These are phyloP conservation scores for Elysia crispata DNA, from an alignment of 2,888 invertebrate genomes.

Conservation along the genomic window DNA sequence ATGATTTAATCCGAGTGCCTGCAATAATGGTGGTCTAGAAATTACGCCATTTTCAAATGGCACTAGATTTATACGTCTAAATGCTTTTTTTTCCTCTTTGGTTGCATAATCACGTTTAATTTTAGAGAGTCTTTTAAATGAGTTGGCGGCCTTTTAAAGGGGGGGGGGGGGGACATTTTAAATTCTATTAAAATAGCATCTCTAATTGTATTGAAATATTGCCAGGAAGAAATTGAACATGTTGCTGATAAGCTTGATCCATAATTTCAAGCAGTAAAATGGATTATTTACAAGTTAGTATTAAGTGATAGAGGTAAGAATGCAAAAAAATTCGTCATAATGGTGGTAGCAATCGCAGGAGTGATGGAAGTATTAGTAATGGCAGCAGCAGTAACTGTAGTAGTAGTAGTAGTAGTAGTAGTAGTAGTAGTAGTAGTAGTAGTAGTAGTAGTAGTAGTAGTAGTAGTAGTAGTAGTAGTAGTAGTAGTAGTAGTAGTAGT, in stretches of 20 bases:
- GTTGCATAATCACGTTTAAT: too few relatives aligned
- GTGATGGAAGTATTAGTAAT: slow-evolving; percentile 39
- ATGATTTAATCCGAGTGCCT: too few relatives aligned
- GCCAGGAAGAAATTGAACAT: too few relatives aligned
- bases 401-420: slow-evolving; percentile 43
- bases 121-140: too few relatives aligned
- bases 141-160: too few relatives aligned
- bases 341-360: neutral
- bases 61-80: too few relatives aligned
- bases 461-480: slow-evolving; percentile 19
- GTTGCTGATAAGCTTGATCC: neutral
- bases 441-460: slow-evolving; percentile 19
- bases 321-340: neutral
- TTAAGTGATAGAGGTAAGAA: slow-evolving; percentile 21
- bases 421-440: slow-evolving; percentile 44
- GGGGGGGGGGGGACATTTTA: too few relatives aligned
- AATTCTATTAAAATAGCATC: slow-evolving; percentile 35
- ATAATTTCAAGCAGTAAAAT: neutral
- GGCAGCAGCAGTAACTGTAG: slow-evolving; percentile 51
- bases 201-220: too few relatives aligned
- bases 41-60: too few relatives aligned
- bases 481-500: slow-evolving; percentile 19
- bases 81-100: too few relatives aligned
- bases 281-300: neutral
- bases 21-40: too few relatives aligned